Conservation (phyloP, 2,113 vertebrate species). For the Periophthalmodon schlosseri region DNA sequence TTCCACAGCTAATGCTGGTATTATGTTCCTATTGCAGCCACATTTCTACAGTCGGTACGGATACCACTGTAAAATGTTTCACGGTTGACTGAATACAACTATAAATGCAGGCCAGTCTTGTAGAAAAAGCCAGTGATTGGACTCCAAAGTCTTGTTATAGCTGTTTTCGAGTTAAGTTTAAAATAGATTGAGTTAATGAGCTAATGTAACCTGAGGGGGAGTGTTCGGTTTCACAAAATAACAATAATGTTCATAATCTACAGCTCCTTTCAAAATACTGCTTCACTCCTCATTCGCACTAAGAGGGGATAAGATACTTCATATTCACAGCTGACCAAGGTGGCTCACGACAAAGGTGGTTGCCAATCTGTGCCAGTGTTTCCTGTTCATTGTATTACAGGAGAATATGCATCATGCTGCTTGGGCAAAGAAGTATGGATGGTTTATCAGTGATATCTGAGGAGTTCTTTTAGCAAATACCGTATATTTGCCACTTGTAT, state of each 20-base stretch:
- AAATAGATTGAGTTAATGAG: no score
- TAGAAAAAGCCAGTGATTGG: constrained; percentile 47
- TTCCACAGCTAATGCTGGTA: constrained; percentile 64
- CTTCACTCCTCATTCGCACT: constrained; percentile 7
- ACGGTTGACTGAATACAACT: constrained; percentile 55
- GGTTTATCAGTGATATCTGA: no score
- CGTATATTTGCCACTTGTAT: no score
- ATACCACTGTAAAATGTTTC: constrained; percentile 55
- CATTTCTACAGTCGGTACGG: constrained; percentile 35
- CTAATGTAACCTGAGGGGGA: no score
- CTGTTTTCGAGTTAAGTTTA: neutral
- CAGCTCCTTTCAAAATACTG: neutral
- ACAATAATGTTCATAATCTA: neutral
- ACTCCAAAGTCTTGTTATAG: constrained; percentile 52
- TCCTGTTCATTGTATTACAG: no score
- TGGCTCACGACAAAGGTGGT: neutral
- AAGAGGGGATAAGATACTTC: neutral
- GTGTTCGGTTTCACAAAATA: no score
- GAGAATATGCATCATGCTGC: no score
- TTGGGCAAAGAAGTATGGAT: no score
- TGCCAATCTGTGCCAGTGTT: neutral
- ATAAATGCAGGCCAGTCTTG: constrained; percentile 56
- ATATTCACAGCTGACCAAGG: neutral
- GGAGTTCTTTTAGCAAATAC: no score
- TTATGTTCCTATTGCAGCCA: constrained; percentile 55